These are phyloP conservation scores for Mactromeris polynyma DNA, from an alignment of 2,888 invertebrate species.

Conservation along the genomic window DNA sequence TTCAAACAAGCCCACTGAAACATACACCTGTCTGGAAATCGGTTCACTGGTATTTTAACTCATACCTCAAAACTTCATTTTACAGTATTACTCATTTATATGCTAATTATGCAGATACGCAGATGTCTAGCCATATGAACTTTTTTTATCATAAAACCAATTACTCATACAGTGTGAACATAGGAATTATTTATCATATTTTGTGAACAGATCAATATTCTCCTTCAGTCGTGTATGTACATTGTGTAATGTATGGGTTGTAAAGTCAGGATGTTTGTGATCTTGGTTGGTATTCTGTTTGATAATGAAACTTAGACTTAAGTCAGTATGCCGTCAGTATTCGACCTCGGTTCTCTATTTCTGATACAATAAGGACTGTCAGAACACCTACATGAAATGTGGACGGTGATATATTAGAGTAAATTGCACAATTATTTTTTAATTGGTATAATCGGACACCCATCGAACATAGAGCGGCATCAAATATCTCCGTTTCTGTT, in stretches of 20 bases:
- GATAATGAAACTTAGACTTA: no score
- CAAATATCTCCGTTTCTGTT: not conserved
- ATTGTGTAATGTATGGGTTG: no score
- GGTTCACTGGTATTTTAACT: not conserved
- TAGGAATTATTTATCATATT: conserved; percentile 5
- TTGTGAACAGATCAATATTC: not conserved
- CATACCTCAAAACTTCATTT: not conserved
- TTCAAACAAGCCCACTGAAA: not conserved
- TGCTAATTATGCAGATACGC: not conserved
- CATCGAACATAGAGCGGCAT: not conserved
- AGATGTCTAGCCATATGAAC: not conserved
- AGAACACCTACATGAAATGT: no score
- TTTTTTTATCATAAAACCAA: not conserved
- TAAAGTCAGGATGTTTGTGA: not conserved
- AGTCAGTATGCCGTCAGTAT: no score
- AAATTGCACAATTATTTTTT: not conserved
- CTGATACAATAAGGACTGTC: no score
- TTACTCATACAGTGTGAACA: not conserved
- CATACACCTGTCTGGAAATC: not conserved
- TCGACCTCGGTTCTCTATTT: no score
- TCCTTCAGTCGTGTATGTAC: no score
- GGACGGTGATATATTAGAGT: not conserved
- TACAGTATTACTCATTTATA: not conserved
- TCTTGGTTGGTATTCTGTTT: not conserved
- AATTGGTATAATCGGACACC: not conserved